phyloP scores from a whole-genome alignment of 2,113 vertebrate genomes.

The Pseudonaja textilis region DNA sequence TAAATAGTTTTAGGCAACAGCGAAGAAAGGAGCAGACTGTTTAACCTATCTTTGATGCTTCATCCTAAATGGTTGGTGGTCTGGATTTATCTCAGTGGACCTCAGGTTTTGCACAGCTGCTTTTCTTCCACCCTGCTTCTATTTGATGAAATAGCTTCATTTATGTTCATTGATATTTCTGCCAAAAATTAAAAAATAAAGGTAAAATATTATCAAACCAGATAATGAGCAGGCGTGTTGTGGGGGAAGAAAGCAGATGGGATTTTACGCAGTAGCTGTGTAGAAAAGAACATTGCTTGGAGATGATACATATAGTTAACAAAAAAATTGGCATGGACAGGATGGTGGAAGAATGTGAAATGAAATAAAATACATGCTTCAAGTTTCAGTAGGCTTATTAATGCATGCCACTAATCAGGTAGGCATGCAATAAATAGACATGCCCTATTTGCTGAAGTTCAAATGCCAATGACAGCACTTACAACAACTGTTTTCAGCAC shows the following conservation, averaged over 20 bases:
- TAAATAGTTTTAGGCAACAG: background rate
- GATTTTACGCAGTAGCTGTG: slow-evolving; percentile 62
- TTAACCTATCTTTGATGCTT: background rate
- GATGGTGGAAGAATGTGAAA: background rate
- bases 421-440: background rate
- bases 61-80: no score
- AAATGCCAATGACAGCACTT: background rate
- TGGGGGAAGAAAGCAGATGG: slow-evolving; percentile 68
- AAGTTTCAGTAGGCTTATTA: background rate
- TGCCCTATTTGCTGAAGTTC: background rate
- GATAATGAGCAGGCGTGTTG: slow-evolving; percentile 70
- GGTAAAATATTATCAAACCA: slow-evolving; percentile 63
- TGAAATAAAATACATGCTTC: background rate
- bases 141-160: slow-evolving; percentile 69
- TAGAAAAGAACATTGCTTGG: slow-evolving; percentile 65
- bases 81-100: no score
- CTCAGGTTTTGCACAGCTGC: background rate
- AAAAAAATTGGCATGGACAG: slow-evolving; percentile 58
- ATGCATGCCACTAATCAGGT: background rate
- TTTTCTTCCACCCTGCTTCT: slow-evolving; percentile 59
- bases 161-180: slow-evolving; percentile 64
- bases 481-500: background rate
- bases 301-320: slow-evolving; percentile 59
- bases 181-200: slow-evolving; percentile 62
- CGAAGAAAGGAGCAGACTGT: background rate